A percentile compares a stretch with the other conserved stretches of the same genome.
phyloP scores from a whole-genome alignment of 2,797 vertebrate genomes.

The Microchirus variegatus region DNA sequence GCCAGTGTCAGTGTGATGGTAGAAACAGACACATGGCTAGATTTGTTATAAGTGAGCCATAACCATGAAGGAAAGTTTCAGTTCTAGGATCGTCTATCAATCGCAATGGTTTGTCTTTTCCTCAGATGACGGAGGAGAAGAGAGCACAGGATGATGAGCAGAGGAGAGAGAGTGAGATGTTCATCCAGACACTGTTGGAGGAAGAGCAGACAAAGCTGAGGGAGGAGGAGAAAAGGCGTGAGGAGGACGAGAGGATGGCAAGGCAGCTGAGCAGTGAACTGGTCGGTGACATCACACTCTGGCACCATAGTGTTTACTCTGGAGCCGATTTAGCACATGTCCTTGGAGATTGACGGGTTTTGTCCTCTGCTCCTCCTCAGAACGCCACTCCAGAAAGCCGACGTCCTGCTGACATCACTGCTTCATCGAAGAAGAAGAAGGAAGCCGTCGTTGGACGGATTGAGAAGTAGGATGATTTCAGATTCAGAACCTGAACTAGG shows the following conservation, averaged over 20 bases:
- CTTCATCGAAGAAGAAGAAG: slow-evolving; percentile 62
- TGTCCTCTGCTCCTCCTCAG: slow-evolving; percentile 31
- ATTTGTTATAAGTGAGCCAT: too few species aligned
- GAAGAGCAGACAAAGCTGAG: slow-evolving; percentile 83
- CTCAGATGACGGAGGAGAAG: slow-evolving; percentile 88
- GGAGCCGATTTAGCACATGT: background rate
- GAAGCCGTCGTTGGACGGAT: slow-evolving; percentile 68
- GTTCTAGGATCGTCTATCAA: too few species aligned
- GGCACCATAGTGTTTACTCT: too few species aligned
- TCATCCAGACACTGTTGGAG: slow-evolving; percentile 86
- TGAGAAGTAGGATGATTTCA: slow-evolving; percentile 48
- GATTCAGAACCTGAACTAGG: background rate
- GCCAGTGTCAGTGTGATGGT: too few species aligned
- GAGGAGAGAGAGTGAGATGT: slow-evolving; percentile 87
- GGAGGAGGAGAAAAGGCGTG: slow-evolving; percentile 74
- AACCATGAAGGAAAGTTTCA: too few species aligned
- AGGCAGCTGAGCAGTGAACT: slow-evolving; percentile 69
- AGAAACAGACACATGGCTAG: too few species aligned
- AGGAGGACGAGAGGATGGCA: slow-evolving; percentile 80
- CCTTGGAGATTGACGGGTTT: background rate
- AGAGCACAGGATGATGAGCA: slow-evolving; percentile 86
- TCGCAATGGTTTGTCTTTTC: background rate
- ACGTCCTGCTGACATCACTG: slow-evolving; percentile 16
- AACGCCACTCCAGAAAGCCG: slow-evolving; percentile 53
- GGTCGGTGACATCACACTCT: slow-evolving; percentile 49